Conservation (phyloP, 2,888 invertebrate genomes). For the Bimastos eiseni region DNA sequence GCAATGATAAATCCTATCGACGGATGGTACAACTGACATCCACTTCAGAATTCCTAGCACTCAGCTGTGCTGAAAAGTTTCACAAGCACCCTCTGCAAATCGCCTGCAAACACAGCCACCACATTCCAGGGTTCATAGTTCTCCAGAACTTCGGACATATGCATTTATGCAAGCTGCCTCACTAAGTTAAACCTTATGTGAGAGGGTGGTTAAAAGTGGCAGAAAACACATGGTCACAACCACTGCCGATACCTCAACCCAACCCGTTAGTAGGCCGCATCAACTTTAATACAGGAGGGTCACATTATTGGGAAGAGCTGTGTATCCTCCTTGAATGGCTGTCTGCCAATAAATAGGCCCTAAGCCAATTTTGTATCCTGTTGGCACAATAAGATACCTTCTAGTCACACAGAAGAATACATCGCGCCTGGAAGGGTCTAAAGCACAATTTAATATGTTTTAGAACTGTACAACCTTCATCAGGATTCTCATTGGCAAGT, state of each 20-base stretch:
- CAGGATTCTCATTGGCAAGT: background rate
- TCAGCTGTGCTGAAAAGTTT: background rate
- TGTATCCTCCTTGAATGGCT: background rate
- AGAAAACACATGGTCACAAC: background rate
- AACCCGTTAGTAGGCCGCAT: background rate
- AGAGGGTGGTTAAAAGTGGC: background rate
- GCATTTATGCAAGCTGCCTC: background rate
- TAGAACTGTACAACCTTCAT: background rate
- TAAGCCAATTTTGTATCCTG: background rate
- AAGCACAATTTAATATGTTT: background rate
- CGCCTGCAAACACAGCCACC: background rate
- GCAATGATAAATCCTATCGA: background rate
- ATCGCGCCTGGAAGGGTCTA: too few species aligned
- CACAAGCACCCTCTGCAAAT: background rate
- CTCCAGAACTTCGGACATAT: background rate
- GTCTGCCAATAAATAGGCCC: background rate
- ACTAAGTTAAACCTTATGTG: background rate
- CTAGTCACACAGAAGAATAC: too few species aligned
- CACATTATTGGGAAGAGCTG: background rate
- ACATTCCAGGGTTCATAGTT: conserved; percentile 3
- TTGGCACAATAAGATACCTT: too few species aligned
- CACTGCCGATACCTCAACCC: background rate
- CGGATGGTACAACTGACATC: background rate
- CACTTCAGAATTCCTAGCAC: background rate
- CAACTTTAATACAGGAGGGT: background rate